Evolutionary conservation across 2,888 invertebrate genomes (phyloP), one percentile per base, ranked within the genome.

Genomic region (Drosophila buzzatii): DNA sequence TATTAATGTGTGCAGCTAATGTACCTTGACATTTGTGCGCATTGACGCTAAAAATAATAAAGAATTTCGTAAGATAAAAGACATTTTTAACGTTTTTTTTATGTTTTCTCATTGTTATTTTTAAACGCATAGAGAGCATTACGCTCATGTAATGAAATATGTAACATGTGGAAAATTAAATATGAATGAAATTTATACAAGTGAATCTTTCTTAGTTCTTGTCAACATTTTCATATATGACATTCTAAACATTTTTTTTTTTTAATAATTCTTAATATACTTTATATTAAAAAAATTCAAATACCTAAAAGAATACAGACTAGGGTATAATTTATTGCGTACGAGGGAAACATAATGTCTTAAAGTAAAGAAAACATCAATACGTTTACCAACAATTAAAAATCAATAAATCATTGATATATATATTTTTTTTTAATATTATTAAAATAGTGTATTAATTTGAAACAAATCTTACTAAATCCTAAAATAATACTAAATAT

Each of bases 11-110:
- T 37, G n/a, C 51, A 67, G 70, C 45, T 58, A 61, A 76, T 73
- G 70, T 72, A 73, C 81, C 81, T 86, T 86, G 84, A 83, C 73
- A 83, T 74, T 83, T 82, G 49, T 57, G 61, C 41, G 23, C 47
- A 16, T 27, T 51, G 31, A 65, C 58, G 53, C 58, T 60, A 65
- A 58, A 55, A 53, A 31, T 51, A 47, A 58, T 37, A 7, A 45
- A 44, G 60, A 68, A 66, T 67, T 47, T 42, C 56, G 75, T 76
- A 76, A 79, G 55, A 81, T 76, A 49, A 53, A 71, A 66, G 68
- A 70, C 55, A 73, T 64, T 67, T 60, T 44, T 20, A 44, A 23
- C 51, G 56, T 58, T 67, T 70, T 33, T 35, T 31, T 35, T 41
- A 56, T 65, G n/a, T 68, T 53, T 62, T 59, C 62, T 12, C 2